phyloP scores from a whole-genome alignment of 1,140 invertebrate genomes.

The Amyelois transitella region DNA sequence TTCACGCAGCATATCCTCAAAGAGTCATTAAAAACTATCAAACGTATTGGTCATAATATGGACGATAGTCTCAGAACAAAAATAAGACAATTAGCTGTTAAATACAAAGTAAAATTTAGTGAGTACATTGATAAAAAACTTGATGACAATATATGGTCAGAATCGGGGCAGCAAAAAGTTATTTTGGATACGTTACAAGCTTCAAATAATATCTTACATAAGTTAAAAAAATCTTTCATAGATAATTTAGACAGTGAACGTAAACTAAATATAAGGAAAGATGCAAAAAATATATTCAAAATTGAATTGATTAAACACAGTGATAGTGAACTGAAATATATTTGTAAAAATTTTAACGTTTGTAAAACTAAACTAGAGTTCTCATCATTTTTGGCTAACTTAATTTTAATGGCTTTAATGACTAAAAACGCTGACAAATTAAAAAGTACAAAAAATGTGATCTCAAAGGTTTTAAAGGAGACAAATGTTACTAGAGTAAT shows the following conservation, averaged over 20 bases:
- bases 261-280: not conserved
- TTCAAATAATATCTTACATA: not conserved
- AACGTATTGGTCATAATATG: not conserved
- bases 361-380: not conserved
- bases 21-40: not conserved
- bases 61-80: not conserved
- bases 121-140: not conserved
- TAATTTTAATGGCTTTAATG: not conserved
- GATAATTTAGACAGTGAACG: not conserved
- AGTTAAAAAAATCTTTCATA: not conserved
- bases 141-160: not conserved
- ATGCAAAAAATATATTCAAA: not conserved
- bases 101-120: not conserved
- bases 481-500: not conserved
- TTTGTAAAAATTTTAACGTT: not conserved
- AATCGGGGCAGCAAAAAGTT: not conserved
- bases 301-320: not conserved
- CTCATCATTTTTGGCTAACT: not conserved
- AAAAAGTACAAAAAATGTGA: not conserved
- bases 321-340: not conserved
- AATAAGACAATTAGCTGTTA: not conserved
- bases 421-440: not conserved
- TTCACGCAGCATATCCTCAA: too few species aligned
- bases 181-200: not conserved
- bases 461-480: not conserved